Evolutionary conservation across 30 jellyfish, hydroid and myxozoan genomes (phyloP).

Genomic region (Aurelia aurita complex sp. Pacific): DNA sequence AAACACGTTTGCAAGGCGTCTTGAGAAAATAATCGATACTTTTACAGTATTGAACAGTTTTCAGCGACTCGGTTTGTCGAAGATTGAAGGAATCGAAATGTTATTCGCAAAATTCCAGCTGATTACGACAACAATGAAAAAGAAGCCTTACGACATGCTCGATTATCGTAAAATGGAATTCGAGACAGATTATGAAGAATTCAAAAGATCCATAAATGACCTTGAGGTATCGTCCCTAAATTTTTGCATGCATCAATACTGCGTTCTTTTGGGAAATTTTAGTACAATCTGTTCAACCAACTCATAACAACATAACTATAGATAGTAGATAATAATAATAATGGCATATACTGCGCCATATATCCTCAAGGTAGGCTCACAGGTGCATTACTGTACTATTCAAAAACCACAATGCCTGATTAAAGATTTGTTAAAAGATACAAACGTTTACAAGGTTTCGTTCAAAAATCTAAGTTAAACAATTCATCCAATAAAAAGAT

Average conservation of each 20-base stretch:
- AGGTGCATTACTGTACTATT: too few relatives aligned
- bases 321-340: too few relatives aligned
- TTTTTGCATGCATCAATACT: neutral
- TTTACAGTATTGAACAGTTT: slow-evolving; percentile 43
- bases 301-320: too few relatives aligned
- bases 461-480: too few relatives aligned
- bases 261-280: too few relatives aligned
- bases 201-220: slow-evolving; percentile 66
- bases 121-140: slow-evolving; percentile 75
- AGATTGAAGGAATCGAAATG: slow-evolving; percentile 88
- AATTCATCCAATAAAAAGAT: too few relatives aligned
- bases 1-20: slow-evolving; percentile 76
- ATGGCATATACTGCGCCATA: too few relatives aligned
- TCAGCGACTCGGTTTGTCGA: slow-evolving; percentile 69
- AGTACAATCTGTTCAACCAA: too few relatives aligned
- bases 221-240: slow-evolving; percentile 54
- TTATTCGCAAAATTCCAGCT: slow-evolving; percentile 76
- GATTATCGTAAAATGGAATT: slow-evolving; percentile 88
- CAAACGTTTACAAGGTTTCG: too few relatives aligned
- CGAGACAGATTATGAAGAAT: slow-evolving; percentile 84
- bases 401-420: too few relatives aligned
- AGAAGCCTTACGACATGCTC: slow-evolving; percentile 75
- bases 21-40: slow-evolving; percentile 58
- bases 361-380: too few relatives aligned
- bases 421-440: too few relatives aligned